Conservation (phyloP, 2,888 invertebrate species). For the Cepaea hortensis region DNA sequence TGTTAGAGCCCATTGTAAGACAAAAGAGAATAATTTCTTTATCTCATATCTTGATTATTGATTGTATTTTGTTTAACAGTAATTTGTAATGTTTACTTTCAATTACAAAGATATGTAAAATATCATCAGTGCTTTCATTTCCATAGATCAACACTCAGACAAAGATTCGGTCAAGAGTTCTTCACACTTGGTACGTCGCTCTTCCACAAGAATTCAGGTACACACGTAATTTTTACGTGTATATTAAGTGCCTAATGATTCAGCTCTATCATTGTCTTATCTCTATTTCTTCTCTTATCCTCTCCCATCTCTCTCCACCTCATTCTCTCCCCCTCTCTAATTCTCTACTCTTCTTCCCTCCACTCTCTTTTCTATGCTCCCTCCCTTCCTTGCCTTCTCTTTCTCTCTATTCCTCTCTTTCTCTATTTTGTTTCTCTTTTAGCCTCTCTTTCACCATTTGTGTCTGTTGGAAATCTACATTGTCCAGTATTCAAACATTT, state of each 20-base stretch:
- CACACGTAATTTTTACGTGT: background rate
- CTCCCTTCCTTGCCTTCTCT: background rate
- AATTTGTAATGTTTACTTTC: too few relatives aligned
- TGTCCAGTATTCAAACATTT: too few relatives aligned
- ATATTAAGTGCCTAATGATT: background rate
- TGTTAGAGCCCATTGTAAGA: too few relatives aligned
- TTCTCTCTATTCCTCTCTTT: background rate
- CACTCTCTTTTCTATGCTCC: too few relatives aligned
- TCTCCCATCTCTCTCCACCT: too few relatives aligned
- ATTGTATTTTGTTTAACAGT: too few relatives aligned
- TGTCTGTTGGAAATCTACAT: too few relatives aligned
- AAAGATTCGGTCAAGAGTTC: background rate
- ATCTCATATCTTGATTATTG: too few relatives aligned
- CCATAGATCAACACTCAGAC: background rate
- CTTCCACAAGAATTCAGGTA: conserved; percentile 6
- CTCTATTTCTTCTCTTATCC: background rate
- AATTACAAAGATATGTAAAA: background rate
- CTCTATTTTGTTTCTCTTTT: background rate
- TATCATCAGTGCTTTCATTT: background rate
- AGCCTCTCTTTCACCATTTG: too few relatives aligned
- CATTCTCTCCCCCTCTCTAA: too few relatives aligned
- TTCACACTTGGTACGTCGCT: background rate
- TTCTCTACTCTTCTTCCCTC: too few relatives aligned
- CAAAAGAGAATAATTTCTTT: too few relatives aligned
- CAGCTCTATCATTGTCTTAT: background rate